These are phyloP conservation scores for Spicauda simplicius DNA, from an alignment of 2,888 invertebrate species.

Conservation along the genomic window DNA sequence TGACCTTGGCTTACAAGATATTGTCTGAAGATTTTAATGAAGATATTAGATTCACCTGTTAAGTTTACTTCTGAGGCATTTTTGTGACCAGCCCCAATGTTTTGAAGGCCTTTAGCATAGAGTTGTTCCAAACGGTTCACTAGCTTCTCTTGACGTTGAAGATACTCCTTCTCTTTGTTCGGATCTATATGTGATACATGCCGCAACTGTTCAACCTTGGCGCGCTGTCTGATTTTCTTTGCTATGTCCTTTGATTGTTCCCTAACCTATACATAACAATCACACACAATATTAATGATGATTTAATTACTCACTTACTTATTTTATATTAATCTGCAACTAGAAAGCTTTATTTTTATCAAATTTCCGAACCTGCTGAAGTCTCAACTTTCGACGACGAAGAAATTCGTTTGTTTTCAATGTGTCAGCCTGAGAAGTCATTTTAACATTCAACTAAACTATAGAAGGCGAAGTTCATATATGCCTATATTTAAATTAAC, in stretches of 20 bases:
- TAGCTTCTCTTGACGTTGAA: slow-evolving; percentile 68
- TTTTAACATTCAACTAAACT: slow-evolving; percentile 53
- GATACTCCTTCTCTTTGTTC: slow-evolving; percentile 68
- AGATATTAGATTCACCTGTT: slow-evolving; percentile 52
- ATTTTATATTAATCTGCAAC: background rate
- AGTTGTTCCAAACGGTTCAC: slow-evolving; percentile 68
- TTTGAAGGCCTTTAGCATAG: slow-evolving; percentile 63
- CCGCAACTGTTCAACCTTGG: slow-evolving; percentile 69
- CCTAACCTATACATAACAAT: slow-evolving; percentile 65
- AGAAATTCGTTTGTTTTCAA: slow-evolving; percentile 80
- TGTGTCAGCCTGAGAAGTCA: slow-evolving; percentile 72
- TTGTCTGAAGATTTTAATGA: background rate
- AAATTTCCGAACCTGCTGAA: slow-evolving; percentile 73
- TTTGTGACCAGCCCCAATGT: slow-evolving; percentile 69
- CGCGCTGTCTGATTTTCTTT: slow-evolving; percentile 74
- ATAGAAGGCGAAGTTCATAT: background rate
- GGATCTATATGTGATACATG: slow-evolving; percentile 62
- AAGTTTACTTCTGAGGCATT: slow-evolving; percentile 57
- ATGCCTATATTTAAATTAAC: background rate
- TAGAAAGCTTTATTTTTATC: background rate
- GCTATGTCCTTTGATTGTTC: slow-evolving; percentile 82
- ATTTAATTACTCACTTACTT: background rate
- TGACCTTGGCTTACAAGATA: background rate
- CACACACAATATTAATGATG: slow-evolving; percentile 33
- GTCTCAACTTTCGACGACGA: slow-evolving; percentile 74